Base-by-base conservation (phyloP, 2,113 vertebrate species). In the Lates calcarifer region DNA sequence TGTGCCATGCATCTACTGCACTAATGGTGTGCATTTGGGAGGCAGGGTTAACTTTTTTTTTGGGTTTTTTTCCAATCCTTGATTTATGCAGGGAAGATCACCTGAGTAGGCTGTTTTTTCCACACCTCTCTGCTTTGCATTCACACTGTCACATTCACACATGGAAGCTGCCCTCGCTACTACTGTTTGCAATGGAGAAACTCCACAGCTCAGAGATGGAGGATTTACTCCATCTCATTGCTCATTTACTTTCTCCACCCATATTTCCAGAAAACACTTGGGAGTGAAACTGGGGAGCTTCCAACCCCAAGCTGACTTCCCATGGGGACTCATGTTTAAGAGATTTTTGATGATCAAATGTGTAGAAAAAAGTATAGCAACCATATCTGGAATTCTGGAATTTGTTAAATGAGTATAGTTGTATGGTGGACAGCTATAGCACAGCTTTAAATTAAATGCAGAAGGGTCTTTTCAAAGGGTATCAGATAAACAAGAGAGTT, bases 11-110 rank as follows among this genome's bases (percentile, higher is more conserved):
- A 37, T 72, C 74, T 66, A 62, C 71, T n/a, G 61, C 72, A 82
- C 39, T 39, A 70, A 84, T 64, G 29, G 66, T 47, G 33, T 53
- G 51, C 79, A 58, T 79, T 83, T 8, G 43, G 69, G 47, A 67
- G 76, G 43, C 35, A 10, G 33, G 49, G 35, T 31, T 31, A 35
- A 64, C 26, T 18, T 68, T 43, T 31, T 56, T 28, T 13, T n/a
- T n/a, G n/a, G n/a, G n/a, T n/a, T n/a, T 26, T 24, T 58, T 7
- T 43, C 5, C 17, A 7, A 26, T 61, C 15, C 6, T 64, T 60
- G 10, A 33, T 70, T 69, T 57, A 57, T 43, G 49, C 8, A 24
- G 22, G 37, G 51, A 49, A 57, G 60, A 57, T 79, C 33, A 62
- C 60, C 47, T 31, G 49, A 41, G 63, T 1, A 3, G 41, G 47